These are phyloP conservation scores for Hirtodrosophila duncani DNA, from an alignment of 2,888 invertebrate genomes.

Conservation along the genomic window DNA sequence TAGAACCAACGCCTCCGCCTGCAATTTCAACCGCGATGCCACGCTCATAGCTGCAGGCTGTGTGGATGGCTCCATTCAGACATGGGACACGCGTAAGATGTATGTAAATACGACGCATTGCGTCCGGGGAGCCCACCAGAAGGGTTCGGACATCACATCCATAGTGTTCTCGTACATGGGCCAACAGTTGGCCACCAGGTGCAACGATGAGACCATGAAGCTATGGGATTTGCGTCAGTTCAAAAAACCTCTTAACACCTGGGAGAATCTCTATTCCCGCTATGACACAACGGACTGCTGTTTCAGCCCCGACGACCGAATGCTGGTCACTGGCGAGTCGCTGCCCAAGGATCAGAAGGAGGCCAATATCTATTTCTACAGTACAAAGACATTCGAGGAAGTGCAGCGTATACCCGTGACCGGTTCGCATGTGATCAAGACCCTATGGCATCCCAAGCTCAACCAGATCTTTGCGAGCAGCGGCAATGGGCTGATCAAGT, in stretches of 20 bases:
- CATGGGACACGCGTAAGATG: conserved; percentile 96
- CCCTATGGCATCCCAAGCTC: conserved; percentile 97
- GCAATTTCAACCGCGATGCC: conserved; percentile 91
- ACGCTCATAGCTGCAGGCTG: conserved; percentile 94
- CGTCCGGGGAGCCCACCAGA: conserved; percentile 88
- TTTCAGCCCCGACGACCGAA: conserved; percentile 92
- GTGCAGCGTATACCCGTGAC: conserved; percentile 87
- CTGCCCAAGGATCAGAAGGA: conserved; percentile 83
- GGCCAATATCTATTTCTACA: conserved; percentile 88
- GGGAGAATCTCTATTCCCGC: conserved; percentile 86
- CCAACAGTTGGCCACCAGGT: conserved; percentile 84
- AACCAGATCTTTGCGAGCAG: conserved; percentile 97
- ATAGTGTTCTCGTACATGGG: conserved; percentile 94
- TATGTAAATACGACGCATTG: conserved; percentile 92
- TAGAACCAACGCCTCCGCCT: conserved; percentile 90
- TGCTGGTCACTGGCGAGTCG: conserved; percentile 93
- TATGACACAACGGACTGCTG: conserved; percentile 89
- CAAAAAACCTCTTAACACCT: conserved; percentile 86
- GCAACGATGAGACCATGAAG: conserved; percentile 95
- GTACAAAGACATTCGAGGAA: conserved; percentile 86
- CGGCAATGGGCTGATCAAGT: conserved; percentile 92
- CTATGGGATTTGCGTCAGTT: conserved; percentile 94
- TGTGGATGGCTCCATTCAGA: conserved; percentile 90
- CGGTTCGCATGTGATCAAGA: conserved; percentile 90
- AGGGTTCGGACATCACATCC: conserved; percentile 88